phyloP scores from a whole-genome alignment of 2,888 invertebrate genomes.

The Nomada goodeniana region DNA sequence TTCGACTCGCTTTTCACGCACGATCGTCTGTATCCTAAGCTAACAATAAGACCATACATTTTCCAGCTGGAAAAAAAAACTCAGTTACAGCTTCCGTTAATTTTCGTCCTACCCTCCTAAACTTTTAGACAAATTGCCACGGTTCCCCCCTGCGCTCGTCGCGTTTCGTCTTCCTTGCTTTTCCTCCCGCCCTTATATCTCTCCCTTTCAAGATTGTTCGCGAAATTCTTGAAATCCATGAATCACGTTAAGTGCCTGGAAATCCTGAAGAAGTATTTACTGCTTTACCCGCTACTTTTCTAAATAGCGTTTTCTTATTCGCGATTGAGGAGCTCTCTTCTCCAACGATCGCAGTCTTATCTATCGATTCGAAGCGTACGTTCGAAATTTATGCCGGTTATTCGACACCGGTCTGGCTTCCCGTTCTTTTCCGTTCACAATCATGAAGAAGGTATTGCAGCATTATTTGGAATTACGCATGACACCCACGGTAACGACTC shows the following conservation, averaged over 20 bases:
- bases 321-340: neutral
- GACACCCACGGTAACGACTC: neutral
- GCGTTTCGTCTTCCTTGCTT: neutral
- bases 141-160: neutral
- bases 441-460: neutral
- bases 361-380: conserved; percentile 14
- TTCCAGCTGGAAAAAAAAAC: conserved; percentile 45
- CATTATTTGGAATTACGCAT: conserved; percentile 49
- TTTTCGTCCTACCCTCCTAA: conserved; percentile 58
- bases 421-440: neutral
- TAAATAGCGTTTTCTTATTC: conserved; percentile 2
- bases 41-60: neutral
- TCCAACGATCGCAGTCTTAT: neutral
- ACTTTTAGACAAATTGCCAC: conserved; percentile 64
- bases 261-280: conserved; percentile 12
- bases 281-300: neutral
- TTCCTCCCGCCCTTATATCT: conserved; percentile 25
- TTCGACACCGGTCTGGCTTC: neutral
- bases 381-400: conserved; percentile 63
- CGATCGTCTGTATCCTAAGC: too few relatives aligned
- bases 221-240: conserved; percentile 38
- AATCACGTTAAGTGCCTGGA: conserved; percentile 20
- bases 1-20: neutral
- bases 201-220: conserved; percentile 5
- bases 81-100: conserved; percentile 52